These are phyloP conservation scores for Portunus trituberculatus DNA, from an alignment of 1,140 invertebrate species.

Conservation along the genomic window DNA sequence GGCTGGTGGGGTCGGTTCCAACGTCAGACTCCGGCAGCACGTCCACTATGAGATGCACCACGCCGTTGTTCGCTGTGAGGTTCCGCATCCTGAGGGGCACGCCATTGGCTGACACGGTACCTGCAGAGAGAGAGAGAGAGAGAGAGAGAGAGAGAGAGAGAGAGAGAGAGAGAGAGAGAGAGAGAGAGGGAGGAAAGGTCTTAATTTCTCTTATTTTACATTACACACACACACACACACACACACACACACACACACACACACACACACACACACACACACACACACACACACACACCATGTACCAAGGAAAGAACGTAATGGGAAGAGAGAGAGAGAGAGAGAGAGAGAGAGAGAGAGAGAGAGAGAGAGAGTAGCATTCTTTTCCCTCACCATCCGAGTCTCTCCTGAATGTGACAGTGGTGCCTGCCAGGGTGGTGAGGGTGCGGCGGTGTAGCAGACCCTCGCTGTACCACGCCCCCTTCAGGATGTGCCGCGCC, in stretches of 20 bases:
- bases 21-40: conserved; percentile 71
- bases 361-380: not conserved
- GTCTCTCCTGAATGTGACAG: conserved; percentile 72
- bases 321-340: not conserved
- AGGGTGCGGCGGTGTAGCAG: conserved; percentile 62
- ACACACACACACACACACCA: conserved; percentile 26
- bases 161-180: too few relatives aligned
- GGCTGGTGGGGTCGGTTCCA: conserved; percentile 63
- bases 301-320: too few relatives aligned
- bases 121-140: conserved; percentile 34
- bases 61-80: conserved; percentile 72
- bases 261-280: conserved; percentile 32
- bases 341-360: not conserved
- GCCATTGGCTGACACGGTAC: conserved; percentile 71
- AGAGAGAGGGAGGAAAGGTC: too few relatives aligned
- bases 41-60: conserved; percentile 69
- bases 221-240: conserved; percentile 17
- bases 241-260: conserved; percentile 32
- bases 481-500: conserved; percentile 54
- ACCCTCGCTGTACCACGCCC: conserved; percentile 72
- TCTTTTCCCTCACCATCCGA: conserved; percentile 47
- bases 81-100: conserved; percentile 59
- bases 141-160: too few relatives aligned
- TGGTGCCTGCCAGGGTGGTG: conserved; percentile 65
- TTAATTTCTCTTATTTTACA: not conserved